These are phyloP conservation scores for Caranx melampygus DNA, from an alignment of 2,113 vertebrate species.

Conservation along the genomic window DNA sequence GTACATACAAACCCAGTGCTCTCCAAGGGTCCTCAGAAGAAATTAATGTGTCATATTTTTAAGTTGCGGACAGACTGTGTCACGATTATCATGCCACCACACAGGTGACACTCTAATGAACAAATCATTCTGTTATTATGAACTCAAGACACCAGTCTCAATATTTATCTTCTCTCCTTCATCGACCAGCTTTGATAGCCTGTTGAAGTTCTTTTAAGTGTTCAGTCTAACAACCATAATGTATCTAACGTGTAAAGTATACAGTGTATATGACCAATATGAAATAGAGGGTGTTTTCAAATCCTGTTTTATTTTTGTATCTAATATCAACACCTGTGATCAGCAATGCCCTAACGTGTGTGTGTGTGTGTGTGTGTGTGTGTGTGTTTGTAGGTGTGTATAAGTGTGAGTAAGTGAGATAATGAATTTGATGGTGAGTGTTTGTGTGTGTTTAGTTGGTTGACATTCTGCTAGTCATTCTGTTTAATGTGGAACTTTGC, in stretches of 20 bases:
- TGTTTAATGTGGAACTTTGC: slow-evolving; percentile 48
- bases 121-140: not conserved
- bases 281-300: slow-evolving; percentile 56
- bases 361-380: not conserved
- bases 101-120: not conserved
- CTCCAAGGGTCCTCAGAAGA: slow-evolving; percentile 4
- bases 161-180: slow-evolving; percentile 40
- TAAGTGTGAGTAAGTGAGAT: slow-evolving; percentile 28
- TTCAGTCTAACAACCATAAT: slow-evolving; percentile 45
- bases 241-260: slow-evolving; percentile 56
- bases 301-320: slow-evolving; percentile 66
- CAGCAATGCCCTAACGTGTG: slow-evolving; percentile 33
- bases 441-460: slow-evolving; percentile 19
- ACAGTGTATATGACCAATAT: slow-evolving; percentile 59
- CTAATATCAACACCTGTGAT: slow-evolving; percentile 41
- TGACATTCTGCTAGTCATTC: slow-evolving; percentile 33
- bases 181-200: slow-evolving; percentile 4
- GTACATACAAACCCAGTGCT: slow-evolving; percentile 19
- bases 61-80: slow-evolving; percentile 1
- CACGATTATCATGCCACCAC: not conserved
- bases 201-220: slow-evolving; percentile 48
- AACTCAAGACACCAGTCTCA: slow-evolving; percentile 10
- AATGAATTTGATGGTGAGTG: slow-evolving; percentile 19
- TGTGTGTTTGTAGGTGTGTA: not conserved
- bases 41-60: slow-evolving; percentile 20